Evolutionary conservation across 2,888 invertebrate genomes (phyloP).

Genomic region (Xylota segnis): DNA sequence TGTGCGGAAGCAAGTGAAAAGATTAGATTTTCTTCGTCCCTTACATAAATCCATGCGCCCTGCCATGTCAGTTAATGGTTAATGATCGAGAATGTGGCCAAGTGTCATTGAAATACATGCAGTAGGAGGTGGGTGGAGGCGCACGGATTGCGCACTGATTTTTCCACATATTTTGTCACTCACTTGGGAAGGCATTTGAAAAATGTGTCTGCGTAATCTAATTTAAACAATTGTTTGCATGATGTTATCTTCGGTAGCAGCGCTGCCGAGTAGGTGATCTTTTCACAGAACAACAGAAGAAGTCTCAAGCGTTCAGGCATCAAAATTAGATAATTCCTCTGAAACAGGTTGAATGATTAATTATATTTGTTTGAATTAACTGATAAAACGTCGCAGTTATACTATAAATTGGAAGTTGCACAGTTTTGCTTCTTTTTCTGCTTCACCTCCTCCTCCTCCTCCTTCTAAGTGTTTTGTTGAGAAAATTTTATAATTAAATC

Average conservation of each 20-base stretch:
- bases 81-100: constrained; percentile 43
- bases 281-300: not conserved
- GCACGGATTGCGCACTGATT: not conserved
- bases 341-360: constrained; percentile 45
- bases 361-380: constrained; percentile 55
- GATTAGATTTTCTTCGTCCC: constrained; percentile 59
- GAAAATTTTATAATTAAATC: constrained; percentile 32
- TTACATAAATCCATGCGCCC: constrained; percentile 55
- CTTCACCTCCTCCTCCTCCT: not conserved
- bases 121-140: not conserved
- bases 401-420: constrained; percentile 24
- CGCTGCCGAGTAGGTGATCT: constrained; percentile 6
- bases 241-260: constrained; percentile 14
- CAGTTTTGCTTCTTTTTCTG: not conserved
- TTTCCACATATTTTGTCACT: constrained; percentile 13
- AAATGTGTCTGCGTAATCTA: constrained; percentile 29
- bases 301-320: not conserved
- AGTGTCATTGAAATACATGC: constrained; percentile 12
- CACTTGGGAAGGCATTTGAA: not conserved
- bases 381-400: constrained; percentile 59
- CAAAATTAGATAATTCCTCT: constrained; percentile 45
- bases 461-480: not conserved
- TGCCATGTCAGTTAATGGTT: constrained; percentile 1
- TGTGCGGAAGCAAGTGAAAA: constrained; percentile 41
- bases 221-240: constrained; percentile 20